Conservation (phyloP, 2,797 vertebrate genomes). For the Sciurus vulgaris region DNA sequence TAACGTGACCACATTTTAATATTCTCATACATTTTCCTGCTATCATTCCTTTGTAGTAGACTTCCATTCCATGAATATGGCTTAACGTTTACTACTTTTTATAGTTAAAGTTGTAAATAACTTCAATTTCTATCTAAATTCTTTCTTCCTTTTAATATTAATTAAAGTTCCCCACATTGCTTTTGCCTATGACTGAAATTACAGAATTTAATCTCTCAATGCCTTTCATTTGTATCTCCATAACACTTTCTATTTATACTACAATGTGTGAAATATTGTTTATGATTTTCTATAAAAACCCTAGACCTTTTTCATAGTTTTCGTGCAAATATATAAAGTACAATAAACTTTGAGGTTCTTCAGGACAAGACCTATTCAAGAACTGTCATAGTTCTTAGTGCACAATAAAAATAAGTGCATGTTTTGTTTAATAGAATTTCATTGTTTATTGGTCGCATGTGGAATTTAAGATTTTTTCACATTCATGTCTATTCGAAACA, state of each 20-base stretch:
- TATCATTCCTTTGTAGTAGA: background rate
- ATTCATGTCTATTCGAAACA: background rate
- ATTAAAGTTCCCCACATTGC: background rate
- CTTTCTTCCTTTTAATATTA: background rate
- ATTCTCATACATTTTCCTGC: background rate
- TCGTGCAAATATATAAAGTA: slow-evolving; percentile 22
- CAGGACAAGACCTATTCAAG: background rate
- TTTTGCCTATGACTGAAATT: background rate
- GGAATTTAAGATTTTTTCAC: background rate
- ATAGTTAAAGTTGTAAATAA: background rate
- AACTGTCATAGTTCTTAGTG: background rate
- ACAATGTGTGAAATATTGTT: background rate
- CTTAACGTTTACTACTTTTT: background rate
- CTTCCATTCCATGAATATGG: background rate
- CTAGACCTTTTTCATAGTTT: background rate
- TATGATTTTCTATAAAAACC: background rate
- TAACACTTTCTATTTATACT: background rate
- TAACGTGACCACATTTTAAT: background rate
- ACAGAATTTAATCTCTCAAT: background rate
- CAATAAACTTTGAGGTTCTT: background rate
- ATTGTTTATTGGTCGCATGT: background rate
- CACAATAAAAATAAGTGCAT: background rate
- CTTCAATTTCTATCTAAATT: background rate
- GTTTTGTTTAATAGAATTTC: background rate
- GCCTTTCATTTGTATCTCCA: background rate